Evolutionary conservation across 2,797 vertebrate species (phyloP).

Genomic region (Rhabdomys pumilio): DNA sequence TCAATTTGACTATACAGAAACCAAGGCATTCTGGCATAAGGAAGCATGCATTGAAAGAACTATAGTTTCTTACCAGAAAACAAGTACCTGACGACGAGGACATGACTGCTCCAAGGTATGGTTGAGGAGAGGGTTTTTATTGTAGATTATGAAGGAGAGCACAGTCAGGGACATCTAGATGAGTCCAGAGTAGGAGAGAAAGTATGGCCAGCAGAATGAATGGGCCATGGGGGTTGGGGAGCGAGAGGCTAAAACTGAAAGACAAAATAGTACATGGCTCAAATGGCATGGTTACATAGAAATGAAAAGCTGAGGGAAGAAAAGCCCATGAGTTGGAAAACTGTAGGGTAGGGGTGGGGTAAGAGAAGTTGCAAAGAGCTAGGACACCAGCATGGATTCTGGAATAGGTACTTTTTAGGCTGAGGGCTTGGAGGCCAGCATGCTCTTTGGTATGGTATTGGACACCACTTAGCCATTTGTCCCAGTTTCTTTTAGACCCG

Average conservation of each 20-base stretch:
- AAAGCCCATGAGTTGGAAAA: neutral
- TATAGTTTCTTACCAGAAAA: constrained; percentile 33
- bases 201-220: neutral
- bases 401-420: neutral
- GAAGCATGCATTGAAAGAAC: neutral
- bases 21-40: constrained; percentile 5
- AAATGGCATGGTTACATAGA: neutral
- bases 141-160: neutral
- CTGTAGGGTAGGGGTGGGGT: neutral
- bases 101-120: neutral
- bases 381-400: neutral
- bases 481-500: neutral
- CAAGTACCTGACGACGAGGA: neutral
- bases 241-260: neutral
- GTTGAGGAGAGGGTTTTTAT: neutral
- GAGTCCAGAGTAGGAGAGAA: neutral
- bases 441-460: neutral
- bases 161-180: neutral
- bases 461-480: neutral
- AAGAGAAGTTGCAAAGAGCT: neutral
- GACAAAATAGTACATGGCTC: neutral
- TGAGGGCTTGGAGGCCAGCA: neutral
- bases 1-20: constrained; percentile 15
- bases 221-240: neutral
- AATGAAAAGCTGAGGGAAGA: neutral